Base-by-base conservation (phyloP, 2,888 invertebrate species). In the Fissipunctia ypsillon region DNA sequence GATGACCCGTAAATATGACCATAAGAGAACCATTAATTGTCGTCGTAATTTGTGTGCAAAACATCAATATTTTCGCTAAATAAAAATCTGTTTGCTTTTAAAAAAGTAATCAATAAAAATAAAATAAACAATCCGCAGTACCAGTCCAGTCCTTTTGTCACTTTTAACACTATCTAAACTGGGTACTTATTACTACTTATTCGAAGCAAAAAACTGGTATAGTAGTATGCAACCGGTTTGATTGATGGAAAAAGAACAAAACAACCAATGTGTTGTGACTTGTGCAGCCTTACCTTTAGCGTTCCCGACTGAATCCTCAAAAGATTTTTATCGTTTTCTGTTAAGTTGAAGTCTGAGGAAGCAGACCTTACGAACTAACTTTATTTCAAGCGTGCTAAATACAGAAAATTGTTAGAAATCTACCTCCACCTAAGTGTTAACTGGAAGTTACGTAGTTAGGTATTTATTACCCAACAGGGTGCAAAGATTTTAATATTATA, bases 401-500 rank as follows among this genome's bases (percentile, higher is more conserved):
- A 38, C 16, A 61, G 41, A 61, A 73, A 50, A 80, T 43, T 28
- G 0, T 19, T 50, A 43, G 41, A n/a, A 56, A 76, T 25, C n/a
- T 19, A 16, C 19, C 10, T 41, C 16, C 28, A 3, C 7, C 0
- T 0, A 72, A 31, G 41, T 50, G 10, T n/a, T 48, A 57, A 7
- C 14, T 59, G n/a, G 22, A 31, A 41, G 19, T 67, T 52, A 48
- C 28, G 28, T 57, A 35, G 3, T 61, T 54, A 28, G 4, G 52
- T 52, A 43, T 3, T 14, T 31, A 41, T 74, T 75, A 45, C 45
- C 14, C 9, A 59, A 50, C 45, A n/a, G 31, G 60, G 45, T 56
- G 54, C 19, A 54, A 59, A 54, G 22, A 56, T 78, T 45, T 81
- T 50, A 78, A 61, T 61, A 65, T 50, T 28, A 65, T 56, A 80